Percentiles rank a stretch among this genome's conserved stretches.
phyloP scores from a whole-genome alignment of 2,113 vertebrate genomes.

The Erpornis zantholeuca region DNA sequence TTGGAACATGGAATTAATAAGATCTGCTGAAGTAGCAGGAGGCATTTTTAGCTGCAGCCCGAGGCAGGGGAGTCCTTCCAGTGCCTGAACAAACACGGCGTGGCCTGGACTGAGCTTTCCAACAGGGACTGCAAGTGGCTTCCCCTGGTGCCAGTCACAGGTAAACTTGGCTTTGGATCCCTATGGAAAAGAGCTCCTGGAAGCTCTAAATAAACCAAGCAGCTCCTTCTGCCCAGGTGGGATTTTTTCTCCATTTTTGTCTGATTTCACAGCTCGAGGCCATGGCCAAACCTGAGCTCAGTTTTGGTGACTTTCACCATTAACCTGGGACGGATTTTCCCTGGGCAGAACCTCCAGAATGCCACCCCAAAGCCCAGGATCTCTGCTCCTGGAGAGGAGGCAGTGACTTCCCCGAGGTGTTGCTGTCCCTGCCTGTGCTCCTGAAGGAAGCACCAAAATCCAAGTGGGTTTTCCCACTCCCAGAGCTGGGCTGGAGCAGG shows the following conservation, averaged over 20 bases:
- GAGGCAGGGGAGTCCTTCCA: neutral
- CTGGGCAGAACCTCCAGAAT: accelerated
- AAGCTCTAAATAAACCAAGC: neutral
- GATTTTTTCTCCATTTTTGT: neutral
- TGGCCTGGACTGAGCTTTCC: accelerated
- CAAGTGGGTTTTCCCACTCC: neutral
- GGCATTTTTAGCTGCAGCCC: neutral
- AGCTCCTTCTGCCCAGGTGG: neutral
- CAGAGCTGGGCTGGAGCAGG: neutral
- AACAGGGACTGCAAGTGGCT: neutral
- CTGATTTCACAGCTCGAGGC: neutral
- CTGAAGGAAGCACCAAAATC: neutral
- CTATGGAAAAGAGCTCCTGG: neutral
- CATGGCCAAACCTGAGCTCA: neutral
- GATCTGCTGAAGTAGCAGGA: neutral
- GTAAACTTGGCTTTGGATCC: neutral
- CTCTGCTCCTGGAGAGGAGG: neutral
- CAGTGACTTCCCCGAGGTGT: accelerated
- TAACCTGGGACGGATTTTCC: neutral
- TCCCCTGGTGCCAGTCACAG: neutral
- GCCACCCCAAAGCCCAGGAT: neutral
- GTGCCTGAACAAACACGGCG: neutral
- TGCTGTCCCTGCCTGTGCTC: neutral
- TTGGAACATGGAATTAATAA: neutral
- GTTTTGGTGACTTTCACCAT: neutral